Evolutionary conservation across 92 coral and sea anemone genomes (phyloP), one percentile per base, ranked within the genome.

Genomic region (Isaurus tuberculatus): DNA sequence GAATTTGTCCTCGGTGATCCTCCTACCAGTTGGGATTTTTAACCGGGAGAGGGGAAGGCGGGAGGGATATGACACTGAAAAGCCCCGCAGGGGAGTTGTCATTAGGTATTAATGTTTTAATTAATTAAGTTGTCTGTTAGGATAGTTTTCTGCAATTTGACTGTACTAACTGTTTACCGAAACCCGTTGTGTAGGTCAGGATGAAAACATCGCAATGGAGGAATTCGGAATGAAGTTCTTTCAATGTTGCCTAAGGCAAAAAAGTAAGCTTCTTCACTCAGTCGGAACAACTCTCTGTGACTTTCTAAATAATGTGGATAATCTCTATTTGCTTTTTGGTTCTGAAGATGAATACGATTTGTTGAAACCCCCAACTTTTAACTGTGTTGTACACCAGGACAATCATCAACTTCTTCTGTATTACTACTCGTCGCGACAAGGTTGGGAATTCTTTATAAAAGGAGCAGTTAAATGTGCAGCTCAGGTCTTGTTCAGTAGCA

Each of bases 381-480:
- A 87, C 22, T 91, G 93, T 61, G 72, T 75, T 2, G 87, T 72
- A 46, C 70, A 42, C 14, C 58, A 90, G 15, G 93, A 88, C 66
- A 93, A 91, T 20, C 77, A 67, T 2, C 74, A 77, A 5, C 89
- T 94, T 31, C 91, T 89, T 30, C 83, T 94, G 75, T 92, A 94
- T 84, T 94, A 90, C 72, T 91, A 89, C 53, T 88, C 94, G 31
- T 80, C 75, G 34, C 78, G 93, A 48, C 75, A 87, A n/a, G 98
- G 94, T 42, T 92, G 93, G 90, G 92, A 94, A 25, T 73, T 83
- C 65, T 88, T 91, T 78, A 91, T 94, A 13, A 84, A 63, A 27
- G 98, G 95, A 1, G 89, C 90, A 51, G 94, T 91, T n/a, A 90
- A 86, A 36, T 84, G 86, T 53, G 95, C 93, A n/a, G 94, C 98